Evolutionary conservation across 2,888 invertebrate species (phyloP).

Genomic region (Notodonta ziczac): DNA sequence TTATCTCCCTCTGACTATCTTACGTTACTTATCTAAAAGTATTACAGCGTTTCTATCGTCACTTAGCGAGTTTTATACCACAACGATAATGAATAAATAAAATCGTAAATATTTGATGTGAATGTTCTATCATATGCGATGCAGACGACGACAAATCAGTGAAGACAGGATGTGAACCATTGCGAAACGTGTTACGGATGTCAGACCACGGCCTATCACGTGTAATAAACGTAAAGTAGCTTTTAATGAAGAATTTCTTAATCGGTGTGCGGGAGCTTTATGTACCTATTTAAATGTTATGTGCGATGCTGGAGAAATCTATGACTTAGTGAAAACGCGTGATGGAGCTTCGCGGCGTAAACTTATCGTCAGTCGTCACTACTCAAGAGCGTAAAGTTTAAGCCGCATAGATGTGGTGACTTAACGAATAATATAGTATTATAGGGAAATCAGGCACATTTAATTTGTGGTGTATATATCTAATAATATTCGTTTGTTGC

Average conservation of each 20-base stretch:
- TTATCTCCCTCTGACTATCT: conserved; percentile 15
- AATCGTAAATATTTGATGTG: conserved; percentile 1
- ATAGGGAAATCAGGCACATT: conserved; percentile 16
- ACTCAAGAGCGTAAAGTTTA: conserved; percentile 9
- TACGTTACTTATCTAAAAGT: conserved; percentile 24
- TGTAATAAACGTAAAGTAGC: background rate
- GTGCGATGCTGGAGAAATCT: conserved; percentile 24
- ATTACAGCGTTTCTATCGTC: conserved; percentile 29
- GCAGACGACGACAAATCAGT: background rate
- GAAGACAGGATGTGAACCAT: conserved; percentile 16
- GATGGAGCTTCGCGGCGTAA: conserved; percentile 12
- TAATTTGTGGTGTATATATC: conserved; percentile 15
- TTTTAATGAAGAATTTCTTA: conserved; percentile 11
- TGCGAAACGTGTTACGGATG: conserved; percentile 9
- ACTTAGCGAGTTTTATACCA: conserved; percentile 34
- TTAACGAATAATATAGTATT: conserved; percentile 12
- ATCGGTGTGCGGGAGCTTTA: conserved; percentile 6
- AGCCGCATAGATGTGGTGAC: conserved; percentile 10
- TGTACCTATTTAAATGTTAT: conserved; percentile 13
- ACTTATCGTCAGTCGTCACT: background rate
- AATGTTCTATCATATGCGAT: background rate
- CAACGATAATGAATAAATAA: conserved; percentile 8
- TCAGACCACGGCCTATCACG: conserved; percentile 7
- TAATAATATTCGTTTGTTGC: background rate
- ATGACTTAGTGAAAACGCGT: conserved; percentile 21